Conservation (phyloP, 2,888 invertebrate genomes). For the Taphrorychus bicolor region DNA sequence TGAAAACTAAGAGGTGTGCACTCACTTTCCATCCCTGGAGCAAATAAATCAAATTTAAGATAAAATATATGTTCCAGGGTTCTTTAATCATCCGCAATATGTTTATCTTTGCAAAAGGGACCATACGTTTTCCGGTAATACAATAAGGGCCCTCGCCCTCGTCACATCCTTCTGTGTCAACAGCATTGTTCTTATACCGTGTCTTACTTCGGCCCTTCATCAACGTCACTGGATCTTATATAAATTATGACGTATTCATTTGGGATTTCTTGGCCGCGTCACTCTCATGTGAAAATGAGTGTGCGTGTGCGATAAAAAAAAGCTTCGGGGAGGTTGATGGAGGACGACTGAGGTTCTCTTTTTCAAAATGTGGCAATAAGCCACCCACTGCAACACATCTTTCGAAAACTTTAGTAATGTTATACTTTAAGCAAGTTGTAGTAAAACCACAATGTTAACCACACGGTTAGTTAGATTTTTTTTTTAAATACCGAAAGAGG, state of each 20-base stretch:
- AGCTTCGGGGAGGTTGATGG: not conserved
- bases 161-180: constrained; percentile 40
- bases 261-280: constrained; percentile 34
- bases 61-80: constrained; percentile 29
- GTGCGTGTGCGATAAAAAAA: not conserved
- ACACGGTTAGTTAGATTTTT: too few species aligned
- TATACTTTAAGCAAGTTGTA: too few species aligned
- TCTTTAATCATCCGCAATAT: constrained; percentile 38
- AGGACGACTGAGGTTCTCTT: too few species aligned
- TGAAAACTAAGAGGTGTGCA: not conserved
- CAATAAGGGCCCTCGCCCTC: constrained; percentile 36
- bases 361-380: not conserved
- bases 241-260: constrained; percentile 38
- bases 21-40: constrained; percentile 7
- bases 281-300: not conserved
- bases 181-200: constrained; percentile 39
- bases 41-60: constrained; percentile 32
- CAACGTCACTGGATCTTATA: constrained; percentile 37
- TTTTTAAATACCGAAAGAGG: too few species aligned
- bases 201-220: constrained; percentile 39
- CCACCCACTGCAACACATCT: too few species aligned
- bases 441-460: too few species aligned
- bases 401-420: too few species aligned
- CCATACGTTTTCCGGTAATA: constrained; percentile 29
- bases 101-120: constrained; percentile 37